phyloP scores from a whole-genome alignment of 2,797 vertebrate genomes.

The Harpagifer antarcticus region DNA sequence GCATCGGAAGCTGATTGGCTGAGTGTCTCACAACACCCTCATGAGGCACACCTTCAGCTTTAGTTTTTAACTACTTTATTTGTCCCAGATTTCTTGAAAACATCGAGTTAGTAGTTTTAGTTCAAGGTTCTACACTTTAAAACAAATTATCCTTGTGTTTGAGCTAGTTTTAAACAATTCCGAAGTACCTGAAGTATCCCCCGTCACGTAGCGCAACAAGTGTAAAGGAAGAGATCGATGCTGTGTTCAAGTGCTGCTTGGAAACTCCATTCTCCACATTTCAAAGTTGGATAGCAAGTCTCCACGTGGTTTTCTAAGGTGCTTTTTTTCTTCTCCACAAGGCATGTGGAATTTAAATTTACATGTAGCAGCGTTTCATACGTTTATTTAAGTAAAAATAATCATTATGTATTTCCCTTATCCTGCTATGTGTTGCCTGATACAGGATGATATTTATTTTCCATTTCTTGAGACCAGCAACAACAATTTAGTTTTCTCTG shows the following conservation, averaged over 20 bases:
- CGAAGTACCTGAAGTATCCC: background rate
- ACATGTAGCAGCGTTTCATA: background rate
- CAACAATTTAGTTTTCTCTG: too few relatives aligned
- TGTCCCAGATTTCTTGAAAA: background rate
- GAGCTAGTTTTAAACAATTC: background rate
- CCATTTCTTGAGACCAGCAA: background rate
- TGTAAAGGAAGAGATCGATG: background rate
- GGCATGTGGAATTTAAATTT: background rate
- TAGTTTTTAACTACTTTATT: too few relatives aligned
- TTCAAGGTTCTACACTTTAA: background rate
- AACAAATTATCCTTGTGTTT: background rate
- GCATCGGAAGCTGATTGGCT: constrained; percentile 66
- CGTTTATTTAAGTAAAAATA: background rate
- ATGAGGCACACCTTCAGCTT: too few relatives aligned
- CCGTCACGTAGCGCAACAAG: constrained; percentile 32
- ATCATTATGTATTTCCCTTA: background rate
- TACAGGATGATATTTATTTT: background rate
- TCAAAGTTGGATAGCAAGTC: background rate
- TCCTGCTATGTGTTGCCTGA: background rate
- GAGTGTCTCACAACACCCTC: background rate
- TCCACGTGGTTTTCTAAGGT: background rate
- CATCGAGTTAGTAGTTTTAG: fast-evolving
- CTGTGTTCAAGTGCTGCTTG: constrained; percentile 8
- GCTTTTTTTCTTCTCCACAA: background rate
- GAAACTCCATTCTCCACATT: background rate